Base-by-base conservation (phyloP, 2,113 vertebrate species). In the Probosciger aterrimus region DNA sequence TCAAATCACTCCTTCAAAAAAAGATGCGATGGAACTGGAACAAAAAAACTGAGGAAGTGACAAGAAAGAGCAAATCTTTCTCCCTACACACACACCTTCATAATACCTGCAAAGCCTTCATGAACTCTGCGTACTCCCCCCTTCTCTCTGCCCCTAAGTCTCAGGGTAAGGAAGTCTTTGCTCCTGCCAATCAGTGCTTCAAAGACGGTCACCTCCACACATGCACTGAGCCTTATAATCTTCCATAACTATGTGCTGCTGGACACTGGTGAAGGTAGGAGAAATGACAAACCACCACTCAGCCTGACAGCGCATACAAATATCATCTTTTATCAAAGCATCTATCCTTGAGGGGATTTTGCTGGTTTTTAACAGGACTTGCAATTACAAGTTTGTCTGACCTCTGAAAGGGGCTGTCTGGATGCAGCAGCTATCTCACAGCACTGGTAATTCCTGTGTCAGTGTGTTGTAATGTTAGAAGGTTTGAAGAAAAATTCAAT, bases 391-490 rank as follows among this genome's bases (percentile, higher is more conserved):
- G 57, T 24, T 59, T 59, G 44, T 18, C 44, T 27, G 52, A 35
- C 33, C 41, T 65, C 49, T 77, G 30, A 70, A 78, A 82, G 35
- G 10, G 19, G 33, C 49, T 74, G 41, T 12, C 11, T 35, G 41
- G 44, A 22, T 0, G 0, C 4, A 6, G 44, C 41, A 81, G 59
- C 16, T 71, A 2, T 43, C 27, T 69, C 82, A 25, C 25, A 62
- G 27, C 24, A 19, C 39, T 41, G 24, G 0, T 11, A 79, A 85
- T 15, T 80, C 50, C 46, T 3, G 0, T 23, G 10, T 14, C 60
- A 49, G 7, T 5, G 18, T 2, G 4, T 35, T 28, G 25, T 0
- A 30, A 64, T 1, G 3, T 47, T 31, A 31, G 3, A 65, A 31
- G 8, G 6, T 7, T 47, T n/a, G 10, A 92, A 80, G 59, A 57